phyloP scores from a whole-genome alignment of 2,888 invertebrate genomes.

The Lycocerus yunnanus region DNA sequence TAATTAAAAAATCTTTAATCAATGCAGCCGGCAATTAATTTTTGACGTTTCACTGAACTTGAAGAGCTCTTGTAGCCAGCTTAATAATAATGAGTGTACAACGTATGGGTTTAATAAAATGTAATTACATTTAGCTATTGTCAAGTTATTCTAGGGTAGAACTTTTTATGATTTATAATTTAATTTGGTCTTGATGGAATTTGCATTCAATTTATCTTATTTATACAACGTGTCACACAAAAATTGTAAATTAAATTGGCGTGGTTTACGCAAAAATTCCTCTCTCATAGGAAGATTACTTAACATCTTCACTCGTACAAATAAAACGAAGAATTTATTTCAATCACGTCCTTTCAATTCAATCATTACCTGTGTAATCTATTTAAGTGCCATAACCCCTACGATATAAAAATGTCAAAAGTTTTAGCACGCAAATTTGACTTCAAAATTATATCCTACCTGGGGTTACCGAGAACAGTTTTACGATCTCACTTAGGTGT shows the following conservation, averaged over 20 bases:
- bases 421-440: slow-evolving; percentile 29
- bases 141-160: slow-evolving; percentile 30
- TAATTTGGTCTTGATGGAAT: slow-evolving; percentile 19
- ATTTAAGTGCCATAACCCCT: background rate
- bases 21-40: slow-evolving; percentile 38
- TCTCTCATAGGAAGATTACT: background rate
- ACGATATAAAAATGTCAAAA: slow-evolving; percentile 19
- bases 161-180: slow-evolving; percentile 31
- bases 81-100: slow-evolving; percentile 21
- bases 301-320: background rate
- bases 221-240: background rate
- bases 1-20: slow-evolving; percentile 35
- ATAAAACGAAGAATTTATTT: background rate
- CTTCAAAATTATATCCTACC: slow-evolving; percentile 25
- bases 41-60: slow-evolving; percentile 35
- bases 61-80: slow-evolving; percentile 30
- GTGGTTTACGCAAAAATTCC: background rate
- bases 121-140: slow-evolving; percentile 37
- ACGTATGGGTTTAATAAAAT: slow-evolving; percentile 36
- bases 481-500: slow-evolving; percentile 30
- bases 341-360: background rate
- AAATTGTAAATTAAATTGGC: background rate
- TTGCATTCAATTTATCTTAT: background rate
- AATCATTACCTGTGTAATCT: background rate
- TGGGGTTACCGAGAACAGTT: slow-evolving; percentile 27